These are phyloP conservation scores for Triplophysa tibetana DNA, from an alignment of 2,113 vertebrate species.

Conservation along the genomic window DNA sequence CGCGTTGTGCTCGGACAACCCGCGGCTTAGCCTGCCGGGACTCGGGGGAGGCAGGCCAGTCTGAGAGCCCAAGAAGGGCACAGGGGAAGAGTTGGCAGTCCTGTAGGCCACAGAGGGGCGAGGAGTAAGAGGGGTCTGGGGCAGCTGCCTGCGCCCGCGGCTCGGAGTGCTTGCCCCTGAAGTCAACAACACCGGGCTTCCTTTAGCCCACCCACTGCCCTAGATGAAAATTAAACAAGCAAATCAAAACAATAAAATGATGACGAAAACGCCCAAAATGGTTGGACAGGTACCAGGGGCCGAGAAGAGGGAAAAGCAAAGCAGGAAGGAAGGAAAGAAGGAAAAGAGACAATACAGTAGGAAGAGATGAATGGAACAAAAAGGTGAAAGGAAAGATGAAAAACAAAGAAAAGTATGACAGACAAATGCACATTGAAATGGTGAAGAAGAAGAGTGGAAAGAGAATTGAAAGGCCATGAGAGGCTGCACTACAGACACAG, in stretches of 20 bases:
- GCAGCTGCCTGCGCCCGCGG: slow-evolving; percentile 90
- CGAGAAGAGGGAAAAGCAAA: neutral
- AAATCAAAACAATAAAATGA: slow-evolving; percentile 81
- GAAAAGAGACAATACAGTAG: slow-evolving; percentile 41
- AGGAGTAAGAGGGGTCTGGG: slow-evolving; percentile 89
- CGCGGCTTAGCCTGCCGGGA: slow-evolving; percentile 85
- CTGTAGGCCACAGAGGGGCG: slow-evolving; percentile 92
- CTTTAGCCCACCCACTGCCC: slow-evolving; percentile 91
- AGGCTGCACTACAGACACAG: slow-evolving; percentile 57
- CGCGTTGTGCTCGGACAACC: slow-evolving; percentile 87
- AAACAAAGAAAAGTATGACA: slow-evolving; percentile 45
- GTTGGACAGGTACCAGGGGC: slow-evolving; percentile 41
- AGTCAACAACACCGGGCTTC: slow-evolving; percentile 83
- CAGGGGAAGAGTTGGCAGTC: slow-evolving; percentile 91
- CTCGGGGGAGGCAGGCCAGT: slow-evolving; percentile 73
- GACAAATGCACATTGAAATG: slow-evolving; percentile 55
- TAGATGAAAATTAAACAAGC: slow-evolving; percentile 88
- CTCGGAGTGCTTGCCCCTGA: slow-evolving; percentile 89
- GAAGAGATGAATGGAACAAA: neutral
- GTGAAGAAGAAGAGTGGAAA: slow-evolving; percentile 67
- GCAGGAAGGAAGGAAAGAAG: slow-evolving; percentile 50
- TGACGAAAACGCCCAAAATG: slow-evolving; percentile 57
- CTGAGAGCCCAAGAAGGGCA: slow-evolving; percentile 80
- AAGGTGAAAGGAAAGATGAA: neutral
- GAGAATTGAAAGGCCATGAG: slow-evolving; percentile 72